Conservation (phyloP, 2,113 vertebrate species). For the Eonycteris spelaea region DNA sequence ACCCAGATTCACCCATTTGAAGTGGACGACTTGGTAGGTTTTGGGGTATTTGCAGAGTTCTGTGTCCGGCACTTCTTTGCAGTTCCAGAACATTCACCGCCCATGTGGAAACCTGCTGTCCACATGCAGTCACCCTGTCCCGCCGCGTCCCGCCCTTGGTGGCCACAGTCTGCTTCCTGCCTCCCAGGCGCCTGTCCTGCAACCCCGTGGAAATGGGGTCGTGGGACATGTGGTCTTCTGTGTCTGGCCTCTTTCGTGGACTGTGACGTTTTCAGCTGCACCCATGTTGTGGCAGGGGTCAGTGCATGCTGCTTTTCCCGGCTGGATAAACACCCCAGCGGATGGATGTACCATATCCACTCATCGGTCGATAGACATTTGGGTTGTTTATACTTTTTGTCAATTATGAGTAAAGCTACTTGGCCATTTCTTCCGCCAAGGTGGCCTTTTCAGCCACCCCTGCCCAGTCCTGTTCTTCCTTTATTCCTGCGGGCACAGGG, state of each 20-base stretch:
- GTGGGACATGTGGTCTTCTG: rapidly evolving
- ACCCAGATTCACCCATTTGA: background rate
- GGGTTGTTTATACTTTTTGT: background rate
- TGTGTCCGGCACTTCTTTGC: background rate
- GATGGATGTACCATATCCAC: rapidly evolving
- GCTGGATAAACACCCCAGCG: background rate
- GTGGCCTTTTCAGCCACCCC: background rate
- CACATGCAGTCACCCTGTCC: too few species aligned
- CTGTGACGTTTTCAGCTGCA: background rate
- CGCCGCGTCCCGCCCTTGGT: too few species aligned
- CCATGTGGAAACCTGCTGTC: background rate
- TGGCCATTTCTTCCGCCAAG: background rate
- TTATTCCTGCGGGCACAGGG: background rate
- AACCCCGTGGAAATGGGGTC: too few species aligned
- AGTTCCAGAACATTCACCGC: background rate
- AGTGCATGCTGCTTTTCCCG: background rate
- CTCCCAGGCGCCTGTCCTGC: background rate
- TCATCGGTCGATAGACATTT: background rate
- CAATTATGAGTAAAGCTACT: background rate
- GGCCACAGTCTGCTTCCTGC: background rate
- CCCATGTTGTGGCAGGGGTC: rapidly evolving
- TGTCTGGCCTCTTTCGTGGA: background rate
- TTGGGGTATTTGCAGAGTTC: background rate
- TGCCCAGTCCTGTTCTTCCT: background rate
- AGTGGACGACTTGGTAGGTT: background rate